phyloP scores from a whole-genome alignment of 2,797 vertebrate genomes.

The Alosa sapidissima region DNA sequence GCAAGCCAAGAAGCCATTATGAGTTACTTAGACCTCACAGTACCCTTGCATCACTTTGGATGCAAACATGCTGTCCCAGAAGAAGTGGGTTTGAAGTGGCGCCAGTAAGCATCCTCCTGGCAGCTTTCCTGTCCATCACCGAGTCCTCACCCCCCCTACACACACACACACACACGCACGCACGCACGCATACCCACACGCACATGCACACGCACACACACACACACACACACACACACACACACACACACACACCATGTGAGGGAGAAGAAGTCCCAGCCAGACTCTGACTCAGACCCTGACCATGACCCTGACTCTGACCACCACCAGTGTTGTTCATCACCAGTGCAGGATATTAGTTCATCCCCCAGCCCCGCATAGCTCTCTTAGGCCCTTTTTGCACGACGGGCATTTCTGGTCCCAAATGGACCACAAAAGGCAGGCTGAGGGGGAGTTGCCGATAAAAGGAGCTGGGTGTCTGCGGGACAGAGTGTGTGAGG shows the following conservation, averaged over 20 bases:
- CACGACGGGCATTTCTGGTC: background rate
- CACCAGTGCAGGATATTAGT: background rate
- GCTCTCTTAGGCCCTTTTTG: background rate
- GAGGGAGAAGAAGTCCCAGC: no score
- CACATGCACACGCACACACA: background rate
- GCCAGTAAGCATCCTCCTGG: background rate
- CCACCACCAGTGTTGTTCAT: background rate
- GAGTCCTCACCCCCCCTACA: background rate
- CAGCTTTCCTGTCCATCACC: background rate
- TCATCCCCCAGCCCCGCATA: no score
- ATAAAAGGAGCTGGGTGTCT: background rate
- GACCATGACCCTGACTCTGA: no score
- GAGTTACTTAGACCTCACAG: background rate
- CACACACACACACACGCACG: conserved; percentile 17
- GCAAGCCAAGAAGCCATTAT: background rate
- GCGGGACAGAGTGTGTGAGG: no score
- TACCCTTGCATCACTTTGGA: background rate
- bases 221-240: no score
- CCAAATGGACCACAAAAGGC: background rate
- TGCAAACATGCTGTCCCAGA: background rate
- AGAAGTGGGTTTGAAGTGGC: background rate
- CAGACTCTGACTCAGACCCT: no score
- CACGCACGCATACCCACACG: background rate
- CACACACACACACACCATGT: no score
- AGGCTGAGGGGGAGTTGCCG: background rate